A percentile compares a stretch with the other conserved stretches of the same genome.
These are phyloP conservation scores for Drosophila setosimentum DNA, from an alignment of 2,888 invertebrate species.

Conservation along the genomic window DNA sequence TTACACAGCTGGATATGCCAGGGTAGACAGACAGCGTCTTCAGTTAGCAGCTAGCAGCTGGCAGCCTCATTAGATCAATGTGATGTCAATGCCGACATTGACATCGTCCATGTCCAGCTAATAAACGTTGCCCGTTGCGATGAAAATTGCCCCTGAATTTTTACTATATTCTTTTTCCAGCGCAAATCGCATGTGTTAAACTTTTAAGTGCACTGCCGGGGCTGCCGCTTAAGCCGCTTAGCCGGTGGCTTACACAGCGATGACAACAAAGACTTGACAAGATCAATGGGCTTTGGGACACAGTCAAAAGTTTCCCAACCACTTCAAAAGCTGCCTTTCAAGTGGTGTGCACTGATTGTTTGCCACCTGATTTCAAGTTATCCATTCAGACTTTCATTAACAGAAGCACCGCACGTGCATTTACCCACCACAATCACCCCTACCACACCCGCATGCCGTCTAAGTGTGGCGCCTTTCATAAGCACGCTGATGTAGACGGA, in stretches of 20 bases:
- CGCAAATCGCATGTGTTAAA: slow-evolving; percentile 66
- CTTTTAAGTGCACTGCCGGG: slow-evolving; percentile 59
- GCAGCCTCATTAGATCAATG: slow-evolving; percentile 77
- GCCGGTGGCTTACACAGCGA: slow-evolving; percentile 41
- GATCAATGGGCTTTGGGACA: slow-evolving; percentile 74
- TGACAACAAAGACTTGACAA: slow-evolving; percentile 68
- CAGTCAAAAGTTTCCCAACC: slow-evolving; percentile 71
- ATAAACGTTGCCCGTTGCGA: slow-evolving; percentile 60
- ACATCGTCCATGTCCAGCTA: slow-evolving; percentile 50
- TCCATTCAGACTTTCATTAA: slow-evolving; percentile 53
- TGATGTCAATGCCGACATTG: slow-evolving; percentile 44
- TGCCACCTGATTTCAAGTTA: slow-evolving; percentile 66
- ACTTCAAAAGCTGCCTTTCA: slow-evolving; percentile 74
- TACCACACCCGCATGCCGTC: slow-evolving; percentile 53
- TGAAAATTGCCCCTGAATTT: slow-evolving; percentile 41
- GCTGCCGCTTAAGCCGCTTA: slow-evolving; percentile 65
- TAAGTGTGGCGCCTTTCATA: slow-evolving; percentile 38
- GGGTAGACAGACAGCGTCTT: slow-evolving; percentile 30
- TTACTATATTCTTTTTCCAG: slow-evolving; percentile 25
- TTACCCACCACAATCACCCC: slow-evolving; percentile 7
- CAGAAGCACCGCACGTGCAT: slow-evolving; percentile 30
- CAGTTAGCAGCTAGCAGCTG: slow-evolving; percentile 57
- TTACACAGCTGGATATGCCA: slow-evolving; percentile 79
- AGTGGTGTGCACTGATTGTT: slow-evolving; percentile 61
- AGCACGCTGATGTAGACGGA: slow-evolving; percentile 34